Evolutionary conservation across 2,888 invertebrate species (phyloP), one percentile per base, ranked within the genome.

Genomic region (Phyllotreta cruciferae): DNA sequence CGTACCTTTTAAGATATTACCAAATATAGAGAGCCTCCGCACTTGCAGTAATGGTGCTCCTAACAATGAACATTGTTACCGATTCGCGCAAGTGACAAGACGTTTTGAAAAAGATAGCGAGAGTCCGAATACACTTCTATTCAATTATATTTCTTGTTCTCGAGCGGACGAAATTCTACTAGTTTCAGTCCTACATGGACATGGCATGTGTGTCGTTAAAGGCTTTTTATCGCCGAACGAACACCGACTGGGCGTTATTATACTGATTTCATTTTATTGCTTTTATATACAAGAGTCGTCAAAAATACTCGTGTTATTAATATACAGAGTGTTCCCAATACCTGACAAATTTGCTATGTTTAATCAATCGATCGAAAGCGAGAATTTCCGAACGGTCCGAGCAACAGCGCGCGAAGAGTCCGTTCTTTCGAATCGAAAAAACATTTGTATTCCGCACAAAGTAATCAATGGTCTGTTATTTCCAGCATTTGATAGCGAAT

Each of bases 51-150:
- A 62, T 67, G 61, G 64, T 54, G 60, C 37, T 62, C 47, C 60
- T 56, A 64, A 64, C 64, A 64, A 64, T 60, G 64, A 60, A 56
- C 56, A 64, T 64, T 64, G 64, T 64, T 60, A 64, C 52, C 34
- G 53, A 60, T 64, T 64, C 60, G 52, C 53, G 50, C 49, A 49
- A 61, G 38, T 56, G 60, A 52, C 56, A 60, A 52, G 60, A 52
- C 56, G 56, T 50, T 10, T n/a, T 49, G 41, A 54, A 39, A 62
- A 53, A 53, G 52, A 47, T 41, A 53, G 39, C 38, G 34, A 47
- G 13, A 47, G 36, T 49, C 34, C 10, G 49, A 4, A 24, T 24
- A 24, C 24, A 57, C 50, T 50, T 50, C 50, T 58, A 58, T 58
- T 58, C 58, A 58, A 58, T 58, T 58, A 58, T 50, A 58, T 50